Conservation (phyloP, 2,888 invertebrate genomes). For the Embidobia sp. region DNA sequence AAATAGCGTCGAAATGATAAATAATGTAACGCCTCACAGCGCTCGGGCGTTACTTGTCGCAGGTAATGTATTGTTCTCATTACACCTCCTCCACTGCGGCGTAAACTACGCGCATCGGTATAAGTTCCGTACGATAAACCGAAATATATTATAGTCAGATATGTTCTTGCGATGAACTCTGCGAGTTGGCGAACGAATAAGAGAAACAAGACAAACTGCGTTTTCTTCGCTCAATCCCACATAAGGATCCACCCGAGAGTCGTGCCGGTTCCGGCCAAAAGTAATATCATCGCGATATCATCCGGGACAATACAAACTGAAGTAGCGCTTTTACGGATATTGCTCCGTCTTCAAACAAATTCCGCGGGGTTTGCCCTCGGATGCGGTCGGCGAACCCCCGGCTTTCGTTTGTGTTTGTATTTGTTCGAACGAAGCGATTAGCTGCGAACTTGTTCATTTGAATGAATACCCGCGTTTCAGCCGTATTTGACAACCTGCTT, state of each 20-base stretch:
- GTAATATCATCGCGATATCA: constrained; percentile 59
- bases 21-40: constrained; percentile 71
- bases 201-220: constrained; percentile 39
- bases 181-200: constrained; percentile 29
- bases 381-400: constrained; percentile 26
- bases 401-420: constrained; percentile 37
- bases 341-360: constrained; percentile 59
- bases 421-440: constrained; percentile 39
- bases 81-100: constrained; percentile 62
- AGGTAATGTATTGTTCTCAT: constrained; percentile 73
- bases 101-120: constrained; percentile 41
- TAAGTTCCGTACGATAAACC: constrained; percentile 40
- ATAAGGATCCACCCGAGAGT: constrained; percentile 39
- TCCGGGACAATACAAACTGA: constrained; percentile 53
- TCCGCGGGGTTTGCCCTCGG: constrained; percentile 42
- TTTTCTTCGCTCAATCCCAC: constrained; percentile 44
- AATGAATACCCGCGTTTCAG: constrained; percentile 16
- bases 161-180: constrained; percentile 48
- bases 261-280: constrained; percentile 44
- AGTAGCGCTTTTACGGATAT: constrained; percentile 60
- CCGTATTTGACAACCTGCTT: constrained; percentile 5
- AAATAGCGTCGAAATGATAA: constrained; percentile 72
- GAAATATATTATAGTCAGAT: constrained; percentile 52
- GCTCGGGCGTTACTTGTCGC: constrained; percentile 71
- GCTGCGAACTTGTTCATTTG: constrained; percentile 41